phyloP scores from a whole-genome alignment of 2,113 vertebrate species.

The Orycteropus afer region DNA sequence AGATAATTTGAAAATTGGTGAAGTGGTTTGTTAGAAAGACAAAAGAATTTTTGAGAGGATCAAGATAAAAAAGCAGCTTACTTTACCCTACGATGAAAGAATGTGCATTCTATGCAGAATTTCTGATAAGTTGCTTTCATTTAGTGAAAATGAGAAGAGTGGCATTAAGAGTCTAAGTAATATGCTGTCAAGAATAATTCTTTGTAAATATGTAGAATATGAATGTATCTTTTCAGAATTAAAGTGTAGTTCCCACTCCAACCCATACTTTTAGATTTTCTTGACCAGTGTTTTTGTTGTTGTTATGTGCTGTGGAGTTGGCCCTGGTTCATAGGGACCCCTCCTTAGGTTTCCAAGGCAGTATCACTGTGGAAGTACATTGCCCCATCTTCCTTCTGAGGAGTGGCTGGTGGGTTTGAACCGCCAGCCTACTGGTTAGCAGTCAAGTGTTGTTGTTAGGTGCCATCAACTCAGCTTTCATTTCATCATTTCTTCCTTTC shows the following conservation, averaged over 20 bases:
- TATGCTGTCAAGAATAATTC: background rate
- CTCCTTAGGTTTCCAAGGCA: no score
- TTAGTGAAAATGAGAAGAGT: constrained; percentile 3
- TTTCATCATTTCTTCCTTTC: background rate
- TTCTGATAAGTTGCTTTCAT: constrained; percentile 34
- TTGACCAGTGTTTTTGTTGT: no score
- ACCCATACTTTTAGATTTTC: background rate
- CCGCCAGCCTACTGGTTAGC: no score
- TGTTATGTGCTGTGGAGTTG: no score
- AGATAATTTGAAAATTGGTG: background rate
- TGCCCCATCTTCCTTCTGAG: no score
- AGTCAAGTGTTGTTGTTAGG: no score
- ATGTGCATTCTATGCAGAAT: background rate
- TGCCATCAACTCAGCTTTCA: no score
- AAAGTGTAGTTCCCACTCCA: background rate
- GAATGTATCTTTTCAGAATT: background rate
- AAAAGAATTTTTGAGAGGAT: background rate
- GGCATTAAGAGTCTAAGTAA: background rate
- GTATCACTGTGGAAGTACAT: no score
- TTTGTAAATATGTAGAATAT: background rate
- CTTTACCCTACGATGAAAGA: background rate
- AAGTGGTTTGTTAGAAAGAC: background rate
- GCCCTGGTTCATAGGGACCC: no score
- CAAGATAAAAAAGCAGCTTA: background rate
- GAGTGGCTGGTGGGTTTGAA: no score